Evolutionary conservation across 2,113 vertebrate species (phyloP).

Genomic region (Larimichthys crocea): DNA sequence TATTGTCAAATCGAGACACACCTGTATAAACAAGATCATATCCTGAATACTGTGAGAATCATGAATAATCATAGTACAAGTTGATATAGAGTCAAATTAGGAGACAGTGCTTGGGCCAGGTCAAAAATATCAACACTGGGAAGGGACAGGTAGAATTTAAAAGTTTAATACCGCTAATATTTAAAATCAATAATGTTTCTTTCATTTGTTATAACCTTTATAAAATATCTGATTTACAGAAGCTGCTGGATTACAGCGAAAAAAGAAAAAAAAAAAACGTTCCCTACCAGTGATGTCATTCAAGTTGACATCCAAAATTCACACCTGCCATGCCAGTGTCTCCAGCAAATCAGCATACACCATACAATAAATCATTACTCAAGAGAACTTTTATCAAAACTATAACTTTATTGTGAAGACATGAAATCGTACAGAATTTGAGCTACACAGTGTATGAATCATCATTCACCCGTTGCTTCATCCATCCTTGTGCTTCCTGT

Average conservation of each 20-base stretch:
- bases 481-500: background rate
- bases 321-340: background rate
- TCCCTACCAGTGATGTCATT: background rate
- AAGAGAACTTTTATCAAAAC: background rate
- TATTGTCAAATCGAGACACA: too few relatives aligned
- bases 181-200: too few relatives aligned
- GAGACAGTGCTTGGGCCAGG: too few relatives aligned
- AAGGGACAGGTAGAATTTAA: too few relatives aligned
- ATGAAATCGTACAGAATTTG: background rate
- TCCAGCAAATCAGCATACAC: background rate
- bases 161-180: too few relatives aligned
- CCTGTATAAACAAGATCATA: too few relatives aligned
- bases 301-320: background rate
- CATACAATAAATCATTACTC: background rate
- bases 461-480: background rate
- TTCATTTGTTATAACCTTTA: background rate
- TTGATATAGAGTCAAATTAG: too few relatives aligned
- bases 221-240: background rate
- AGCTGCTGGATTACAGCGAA: background rate
- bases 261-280: background rate
- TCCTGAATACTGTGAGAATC: background rate
- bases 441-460: background rate
- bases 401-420: conserved; percentile 12
- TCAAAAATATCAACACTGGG: too few relatives aligned
- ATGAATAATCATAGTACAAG: too few relatives aligned